Conservation (phyloP, 1,140 invertebrate species). For the Achatina immaculata region DNA sequence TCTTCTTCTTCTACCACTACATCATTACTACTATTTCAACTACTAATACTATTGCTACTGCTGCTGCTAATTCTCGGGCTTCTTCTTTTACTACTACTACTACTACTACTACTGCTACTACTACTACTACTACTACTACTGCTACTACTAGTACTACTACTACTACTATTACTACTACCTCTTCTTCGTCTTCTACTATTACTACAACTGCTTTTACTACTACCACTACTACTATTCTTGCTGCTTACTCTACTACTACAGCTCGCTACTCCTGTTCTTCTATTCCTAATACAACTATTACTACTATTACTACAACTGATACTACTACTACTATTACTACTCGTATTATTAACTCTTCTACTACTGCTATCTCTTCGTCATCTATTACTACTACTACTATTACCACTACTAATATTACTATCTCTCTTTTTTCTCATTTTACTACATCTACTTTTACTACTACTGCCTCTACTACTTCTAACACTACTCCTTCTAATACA, state of each 20-base stretch:
- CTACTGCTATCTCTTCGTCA: background rate
- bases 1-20: too few relatives aligned
- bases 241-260: background rate
- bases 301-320: constrained; percentile 25
- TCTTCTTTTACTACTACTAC: constrained; percentile 11
- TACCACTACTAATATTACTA: constrained; percentile 18
- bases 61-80: background rate
- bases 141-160: constrained; percentile 26
- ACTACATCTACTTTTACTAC: constrained; percentile 7
- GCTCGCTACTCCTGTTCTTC: background rate
- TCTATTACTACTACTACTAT: constrained; percentile 10
- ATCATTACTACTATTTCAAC: background rate
- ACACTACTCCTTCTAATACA: constrained; percentile 10
- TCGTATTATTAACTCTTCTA: background rate
- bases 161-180: constrained; percentile 27
- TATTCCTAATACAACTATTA: too few relatives aligned
- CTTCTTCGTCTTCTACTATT: background rate
- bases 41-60: too few relatives aligned
- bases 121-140: constrained; percentile 24
- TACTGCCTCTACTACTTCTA: constrained; percentile 23
- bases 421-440: too few relatives aligned
- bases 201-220: too few relatives aligned
- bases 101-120: constrained; percentile 18
- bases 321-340: constrained; percentile 17
- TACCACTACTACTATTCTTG: too few relatives aligned